Base-by-base conservation (phyloP, 1,140 invertebrate genomes). In the Musca vetustissima region DNA sequence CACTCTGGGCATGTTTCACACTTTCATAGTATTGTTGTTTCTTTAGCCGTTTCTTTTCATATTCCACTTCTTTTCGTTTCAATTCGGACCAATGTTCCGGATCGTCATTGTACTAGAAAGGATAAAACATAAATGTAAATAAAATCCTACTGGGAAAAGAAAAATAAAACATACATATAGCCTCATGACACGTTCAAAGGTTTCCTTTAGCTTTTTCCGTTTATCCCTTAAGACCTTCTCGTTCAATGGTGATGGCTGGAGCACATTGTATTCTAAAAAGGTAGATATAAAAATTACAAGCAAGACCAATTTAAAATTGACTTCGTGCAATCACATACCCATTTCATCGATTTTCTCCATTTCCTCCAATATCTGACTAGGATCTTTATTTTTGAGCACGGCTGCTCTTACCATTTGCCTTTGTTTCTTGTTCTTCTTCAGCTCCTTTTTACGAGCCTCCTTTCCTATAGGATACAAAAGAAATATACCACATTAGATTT, bases 391-490 rank as follows among this genome's bases (percentile, higher is more conserved):
- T 87, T 98, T 98, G 0, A 98, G 85, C n/a, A 98, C 97, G 66
- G 96, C 95, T 68, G 95, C 93, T 76, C 97, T 85, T 2, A 98
- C 97, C 85, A 97, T 89, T 85, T 97, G 93, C 59, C 97, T 87
- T 82, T 98, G 97, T 75, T 95, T 93, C 82, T 98, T 98, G 83
- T 98, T 98, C 85, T 98, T 99, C 83, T 98, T 99, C 17, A 98
- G 83, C 84, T 99, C 97, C 82, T 96, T 96, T 83, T 98, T 98
- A 70, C 97, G 88, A 15, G 96, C 96, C 84, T 98, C 97, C 86
- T 98, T 98, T 79, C 96, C 95, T 96, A 73, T 28, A 28, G 8
- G 3, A 28, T 28, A 28, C 28, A 28, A 28, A 28, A 28, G 8
- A 28, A n/a, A n/a, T n/a, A n/a, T n/a, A n/a, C n/a, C n/a, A n/a